Percentiles rank a stretch among this genome's conserved stretches.
phyloP scores from a whole-genome alignment of 2,888 invertebrate species.

The Colletes collaris region DNA sequence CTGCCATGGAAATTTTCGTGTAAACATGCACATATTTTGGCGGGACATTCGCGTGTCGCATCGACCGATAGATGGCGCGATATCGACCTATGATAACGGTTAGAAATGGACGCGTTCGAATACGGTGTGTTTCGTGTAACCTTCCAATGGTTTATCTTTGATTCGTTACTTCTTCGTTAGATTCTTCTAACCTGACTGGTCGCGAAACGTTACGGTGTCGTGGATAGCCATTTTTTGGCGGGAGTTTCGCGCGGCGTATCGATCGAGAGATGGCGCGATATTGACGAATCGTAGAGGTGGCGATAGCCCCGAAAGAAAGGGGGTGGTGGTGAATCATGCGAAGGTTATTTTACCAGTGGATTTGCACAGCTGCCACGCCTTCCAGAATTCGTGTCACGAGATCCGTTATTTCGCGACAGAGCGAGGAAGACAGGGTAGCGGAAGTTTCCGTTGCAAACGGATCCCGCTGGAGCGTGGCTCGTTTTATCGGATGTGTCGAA shows the following conservation, averaged over 20 bases:
- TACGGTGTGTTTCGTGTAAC: too few relatives aligned
- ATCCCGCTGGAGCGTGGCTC: constrained; percentile 11
- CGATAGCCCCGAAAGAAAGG: neutral
- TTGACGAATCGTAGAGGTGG: neutral
- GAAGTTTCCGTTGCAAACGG: neutral
- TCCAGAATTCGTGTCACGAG: constrained; percentile 11
- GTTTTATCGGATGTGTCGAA: constrained; percentile 8
- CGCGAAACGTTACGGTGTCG: neutral
- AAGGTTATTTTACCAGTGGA: constrained; percentile 8
- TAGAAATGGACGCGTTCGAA: too few relatives aligned
- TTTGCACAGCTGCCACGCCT: constrained; percentile 21
- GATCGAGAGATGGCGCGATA: constrained; percentile 26
- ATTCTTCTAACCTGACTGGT: neutral
- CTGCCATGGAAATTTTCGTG: too few relatives aligned
- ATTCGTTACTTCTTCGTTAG: neutral
- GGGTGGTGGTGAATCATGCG: constrained; percentile 14
- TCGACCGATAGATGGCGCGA: too few relatives aligned
- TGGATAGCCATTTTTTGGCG: constrained; percentile 8
- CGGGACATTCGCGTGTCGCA: too few relatives aligned
- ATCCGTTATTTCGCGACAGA: neutral
- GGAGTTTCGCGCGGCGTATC: constrained; percentile 4
- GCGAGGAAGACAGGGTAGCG: too few relatives aligned
- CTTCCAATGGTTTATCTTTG: too few relatives aligned
- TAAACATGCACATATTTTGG: too few relatives aligned
- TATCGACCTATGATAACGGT: neutral